phyloP scores from a whole-genome alignment of 2,113 vertebrate species.

The Stercorarius parasiticus region DNA sequence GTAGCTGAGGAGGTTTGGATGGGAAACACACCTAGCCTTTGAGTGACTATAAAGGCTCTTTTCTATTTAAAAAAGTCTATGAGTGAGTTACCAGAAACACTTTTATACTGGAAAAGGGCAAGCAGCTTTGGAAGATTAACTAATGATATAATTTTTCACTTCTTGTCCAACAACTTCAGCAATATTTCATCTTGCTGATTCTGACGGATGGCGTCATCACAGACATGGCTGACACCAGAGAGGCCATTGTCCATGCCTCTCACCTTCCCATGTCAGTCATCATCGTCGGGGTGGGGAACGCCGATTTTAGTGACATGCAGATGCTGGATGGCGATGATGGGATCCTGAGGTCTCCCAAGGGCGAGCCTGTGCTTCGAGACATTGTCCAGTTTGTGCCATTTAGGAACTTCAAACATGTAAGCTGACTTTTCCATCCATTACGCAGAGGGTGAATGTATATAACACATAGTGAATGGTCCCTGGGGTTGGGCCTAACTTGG shows the following conservation, averaged over 20 bases:
- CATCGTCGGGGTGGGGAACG: conserved; percentile 93
- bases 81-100: not conserved
- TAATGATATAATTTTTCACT: not conserved
- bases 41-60: not conserved
- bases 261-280: conserved; percentile 98
- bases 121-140: not conserved
- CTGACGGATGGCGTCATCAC: conserved; percentile 97
- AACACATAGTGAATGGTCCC: not conserved
- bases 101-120: not conserved
- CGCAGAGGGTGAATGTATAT: not conserved
- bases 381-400: conserved; percentile 99
- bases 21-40: not conserved
- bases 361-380: conserved; percentile 92
- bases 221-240: conserved; percentile 96
- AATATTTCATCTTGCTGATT: conserved; percentile 98
- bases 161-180: conserved; percentile 71
- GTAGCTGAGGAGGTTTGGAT: not conserved
- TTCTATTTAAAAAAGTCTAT: not conserved
- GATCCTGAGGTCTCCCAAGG: conserved; percentile 90
- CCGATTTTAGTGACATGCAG: conserved; percentile 98
- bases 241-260: conserved; percentile 95
- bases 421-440: conserved; percentile 48
- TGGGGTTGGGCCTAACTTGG: not conserved
- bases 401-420: conserved; percentile 96
- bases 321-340: conserved; percentile 94